These are phyloP conservation scores for Myathropa florea DNA, from an alignment of 2,888 invertebrate genomes.

Conservation along the genomic window DNA sequence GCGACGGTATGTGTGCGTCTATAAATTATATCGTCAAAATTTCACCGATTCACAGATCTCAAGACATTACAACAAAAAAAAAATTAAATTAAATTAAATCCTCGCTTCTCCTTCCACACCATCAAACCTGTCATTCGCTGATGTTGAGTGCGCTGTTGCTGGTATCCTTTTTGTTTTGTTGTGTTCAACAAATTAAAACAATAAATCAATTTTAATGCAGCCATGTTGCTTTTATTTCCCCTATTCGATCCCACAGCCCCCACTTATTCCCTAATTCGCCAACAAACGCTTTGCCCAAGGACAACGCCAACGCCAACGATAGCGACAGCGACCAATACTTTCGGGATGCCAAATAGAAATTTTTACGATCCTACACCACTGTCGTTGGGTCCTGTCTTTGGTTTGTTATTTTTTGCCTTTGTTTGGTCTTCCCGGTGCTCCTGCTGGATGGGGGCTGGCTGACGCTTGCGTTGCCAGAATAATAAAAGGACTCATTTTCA, in stretches of 20 bases:
- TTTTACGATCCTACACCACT: conserved; percentile 14
- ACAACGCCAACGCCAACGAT: background rate
- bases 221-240: conserved; percentile 45
- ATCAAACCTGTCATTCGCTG: background rate
- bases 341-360: conserved; percentile 25
- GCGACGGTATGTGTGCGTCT: background rate
- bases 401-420: background rate
- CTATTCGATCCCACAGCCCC: background rate
- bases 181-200: conserved; percentile 31
- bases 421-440: background rate
- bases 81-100: conserved; percentile 38
- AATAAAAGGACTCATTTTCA: conserved; percentile 64
- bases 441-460: too few relatives aligned
- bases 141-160: background rate
- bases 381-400: background rate
- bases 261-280: background rate
- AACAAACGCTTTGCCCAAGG: background rate
- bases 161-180: background rate
- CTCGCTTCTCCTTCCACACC: background rate
- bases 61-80: conserved; percentile 12
- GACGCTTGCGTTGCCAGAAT: conserved; percentile 15
- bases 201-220: conserved; percentile 65
- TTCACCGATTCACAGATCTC: background rate
- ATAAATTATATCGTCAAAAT: conserved; percentile 25
- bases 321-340: conserved; percentile 21